Evolutionary conservation across 2,113 vertebrate genomes (phyloP), one percentile per base, ranked within the genome.

Genomic region (Cheirogaleus medius): DNA sequence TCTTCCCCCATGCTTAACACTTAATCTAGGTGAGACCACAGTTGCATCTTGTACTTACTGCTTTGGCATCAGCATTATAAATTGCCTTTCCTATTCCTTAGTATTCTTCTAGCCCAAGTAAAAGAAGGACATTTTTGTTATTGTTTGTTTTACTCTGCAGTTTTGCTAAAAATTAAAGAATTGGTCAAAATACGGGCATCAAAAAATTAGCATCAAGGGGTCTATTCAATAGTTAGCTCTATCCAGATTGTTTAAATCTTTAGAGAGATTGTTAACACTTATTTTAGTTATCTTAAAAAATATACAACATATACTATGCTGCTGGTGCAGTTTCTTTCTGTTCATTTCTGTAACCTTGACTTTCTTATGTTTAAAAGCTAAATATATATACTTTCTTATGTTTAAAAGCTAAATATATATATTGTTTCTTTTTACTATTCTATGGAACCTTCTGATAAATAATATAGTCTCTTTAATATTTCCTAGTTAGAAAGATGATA

Each of bases 271-370:
- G 4, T 87, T 94, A 89, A 76, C 58, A 37, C 34, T 88, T 88
- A 87, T 34, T 97, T 87, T 77, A 60, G 6, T 78, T 90, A 39
- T 25, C 37, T 85, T 95, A 56, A 34, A 94, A 90, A 90, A 39
- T 58, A 25, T 94, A 34, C 63, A 82, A n/a, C 18, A 64, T 47
- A 42, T 84, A 64, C 10, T 56, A 18, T 69, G 10, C 71, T 56
- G 6, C 32, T 63, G 27, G 17, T 64, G 7, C 6, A 58, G 14
- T 64, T 87, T 87, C 23, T 42, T 77, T 88, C 85, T 81, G 34
- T 78, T 60, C 74, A 11, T 21, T 94, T 94, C 58, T 68, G 23
- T 82, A 71, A 13, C 68, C 42, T 37, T 87, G n/a, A 66, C 29
- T 83, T 91, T 91, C 39, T 90, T 92, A n/a, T 54, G 21, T 71